Evolutionary conservation across 1,140 invertebrate species (phyloP).

Genomic region (Mercenaria mercenaria): DNA sequence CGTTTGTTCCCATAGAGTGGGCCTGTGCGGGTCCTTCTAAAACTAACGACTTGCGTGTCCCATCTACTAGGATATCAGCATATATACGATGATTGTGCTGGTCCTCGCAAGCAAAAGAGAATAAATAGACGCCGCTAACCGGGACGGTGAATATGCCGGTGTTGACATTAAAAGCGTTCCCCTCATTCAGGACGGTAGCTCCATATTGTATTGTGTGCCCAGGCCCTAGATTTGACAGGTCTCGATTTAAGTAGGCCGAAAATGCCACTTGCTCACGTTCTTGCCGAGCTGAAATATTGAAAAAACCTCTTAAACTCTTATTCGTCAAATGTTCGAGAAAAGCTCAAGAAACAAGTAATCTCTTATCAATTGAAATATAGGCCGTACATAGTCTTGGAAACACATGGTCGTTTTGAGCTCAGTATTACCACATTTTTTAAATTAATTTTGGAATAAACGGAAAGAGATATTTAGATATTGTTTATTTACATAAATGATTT

Average conservation of each 20-base stretch:
- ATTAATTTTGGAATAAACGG: too few relatives aligned
- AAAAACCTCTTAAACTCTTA: too few relatives aligned
- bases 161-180: neutral
- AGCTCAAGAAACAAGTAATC: too few relatives aligned
- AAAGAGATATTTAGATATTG: too few relatives aligned
- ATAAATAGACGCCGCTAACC: neutral
- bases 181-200: neutral
- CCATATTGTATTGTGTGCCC: neutral
- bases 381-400: too few relatives aligned
- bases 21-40: neutral
- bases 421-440: too few relatives aligned
- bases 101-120: neutral
- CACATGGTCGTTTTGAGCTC: too few relatives aligned
- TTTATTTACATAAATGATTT: too few relatives aligned
- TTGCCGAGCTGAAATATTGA: neutral
- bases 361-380: too few relatives aligned
- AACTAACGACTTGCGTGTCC: neutral
- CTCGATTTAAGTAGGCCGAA: neutral
- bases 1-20: constrained; percentile 7
- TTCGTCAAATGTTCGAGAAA: too few relatives aligned
- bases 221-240: neutral
- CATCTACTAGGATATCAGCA: neutral
- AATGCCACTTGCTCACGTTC: neutral
- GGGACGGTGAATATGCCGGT: constrained; percentile 1
- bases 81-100: neutral